Base-by-base conservation (phyloP, 2,797 vertebrate genomes). In the Trematomus bernacchii region DNA sequence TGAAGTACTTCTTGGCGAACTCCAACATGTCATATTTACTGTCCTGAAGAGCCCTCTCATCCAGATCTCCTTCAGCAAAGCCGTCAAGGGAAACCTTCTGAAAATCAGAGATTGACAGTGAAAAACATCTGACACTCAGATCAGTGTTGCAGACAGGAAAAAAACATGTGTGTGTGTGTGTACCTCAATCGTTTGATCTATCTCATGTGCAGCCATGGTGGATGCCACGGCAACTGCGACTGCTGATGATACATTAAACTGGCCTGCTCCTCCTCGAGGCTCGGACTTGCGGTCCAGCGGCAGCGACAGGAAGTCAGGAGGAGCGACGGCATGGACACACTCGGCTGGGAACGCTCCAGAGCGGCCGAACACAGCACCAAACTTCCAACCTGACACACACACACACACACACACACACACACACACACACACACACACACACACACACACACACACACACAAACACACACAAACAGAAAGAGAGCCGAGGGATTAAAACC, bases 1-100 rank as follows among this genome's bases (percentile, higher is more conserved):
- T 96, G 92, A 98, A 99, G 90, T 97, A 96, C 84, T 94, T 95
- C 93, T 91, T 96, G 85, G 97, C 97, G 18, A 99, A 99, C 83
- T 96, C 96, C 65, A 96, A 53, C 95, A 99, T 97, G 83, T 96
- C 95, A 63, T 95, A 96, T 10, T 89, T 92, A 57, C 82, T 92
- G 27, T 90, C 86, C 83, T 83, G 94, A 63, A 95, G 71, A 23
- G 79, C 0, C 0, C 82, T 86, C 77, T 94, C 94, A 64, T 93
- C 91, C 65, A 77, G 51, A 16, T 85, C 86, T 57, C 89, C 73
- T 0, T 80, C 60, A 2, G 87, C 74, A 0, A 76, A 85, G 23
- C 73, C 90, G 6, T 96, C 95, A 0, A 91, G 83, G 4, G 91
- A 91, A 10, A 67, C 90, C 86, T 94, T 91, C 76, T 87, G 76